These are phyloP conservation scores for Antennarius maculatus DNA, from an alignment of 2,797 vertebrate species.

Conservation along the genomic window DNA sequence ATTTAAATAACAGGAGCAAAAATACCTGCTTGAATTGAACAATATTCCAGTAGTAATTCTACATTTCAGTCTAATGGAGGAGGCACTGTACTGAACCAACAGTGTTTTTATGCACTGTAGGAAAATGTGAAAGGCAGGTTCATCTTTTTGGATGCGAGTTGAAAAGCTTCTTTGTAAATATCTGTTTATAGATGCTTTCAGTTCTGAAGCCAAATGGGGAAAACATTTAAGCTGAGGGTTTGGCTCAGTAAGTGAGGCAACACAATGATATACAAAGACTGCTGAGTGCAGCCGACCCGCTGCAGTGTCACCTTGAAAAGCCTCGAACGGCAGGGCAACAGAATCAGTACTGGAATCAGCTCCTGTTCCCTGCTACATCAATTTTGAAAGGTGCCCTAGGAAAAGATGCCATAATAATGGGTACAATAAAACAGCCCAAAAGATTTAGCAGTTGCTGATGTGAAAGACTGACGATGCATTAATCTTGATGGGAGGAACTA, in stretches of 20 bases:
- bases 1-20: slow-evolving; percentile 1
- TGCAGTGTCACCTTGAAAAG: slow-evolving; percentile 69
- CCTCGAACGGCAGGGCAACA: slow-evolving; percentile 31
- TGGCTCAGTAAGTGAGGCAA: slow-evolving; percentile 35
- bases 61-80: slow-evolving; percentile 27
- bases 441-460: slow-evolving; percentile 4
- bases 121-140: slow-evolving; percentile 46
- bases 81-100: slow-evolving; percentile 55
- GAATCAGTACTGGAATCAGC: slow-evolving; percentile 20
- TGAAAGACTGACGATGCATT: slow-evolving; percentile 17
- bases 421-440: slow-evolving; percentile 21
- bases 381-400: slow-evolving; percentile 50
- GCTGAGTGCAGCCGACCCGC: slow-evolving; percentile 59
- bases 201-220: slow-evolving; percentile 25
- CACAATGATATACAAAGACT: slow-evolving; percentile 41
- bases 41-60: not conserved
- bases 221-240: slow-evolving; percentile 17
- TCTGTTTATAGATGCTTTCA: slow-evolving; percentile 21
- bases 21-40: too few species aligned
- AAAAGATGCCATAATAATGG: slow-evolving; percentile 38
- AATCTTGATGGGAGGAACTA: slow-evolving; percentile 5
- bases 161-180: slow-evolving; percentile 23
- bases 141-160: slow-evolving; percentile 4
- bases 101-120: slow-evolving; percentile 48
- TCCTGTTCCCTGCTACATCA: slow-evolving; percentile 41